phyloP scores from a whole-genome alignment of 2,797 vertebrate species.

The Anguilla obscura region DNA sequence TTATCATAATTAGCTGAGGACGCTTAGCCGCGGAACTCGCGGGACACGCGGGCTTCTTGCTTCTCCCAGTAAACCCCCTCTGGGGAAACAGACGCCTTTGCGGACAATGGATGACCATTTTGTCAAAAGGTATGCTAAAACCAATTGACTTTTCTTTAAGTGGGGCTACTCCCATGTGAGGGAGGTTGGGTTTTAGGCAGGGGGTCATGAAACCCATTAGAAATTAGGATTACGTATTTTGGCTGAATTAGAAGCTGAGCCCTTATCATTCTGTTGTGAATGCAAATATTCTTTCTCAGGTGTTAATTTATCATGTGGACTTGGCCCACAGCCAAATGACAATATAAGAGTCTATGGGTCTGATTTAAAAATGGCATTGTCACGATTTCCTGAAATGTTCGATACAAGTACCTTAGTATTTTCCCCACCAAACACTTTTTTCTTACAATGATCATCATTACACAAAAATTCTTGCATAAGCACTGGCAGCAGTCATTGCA shows the following conservation, averaged over 20 bases:
- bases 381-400: not conserved
- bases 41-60: not conserved
- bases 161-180: conserved; percentile 63
- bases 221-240: not conserved
- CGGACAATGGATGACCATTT: conserved; percentile 66
- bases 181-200: conserved; percentile 40
- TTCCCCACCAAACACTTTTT: not conserved
- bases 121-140: conserved; percentile 78
- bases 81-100: conserved; percentile 53
- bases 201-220: conserved; percentile 6
- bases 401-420: not conserved
- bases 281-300: not conserved
- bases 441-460: not conserved
- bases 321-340: not conserved
- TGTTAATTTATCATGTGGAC: not conserved
- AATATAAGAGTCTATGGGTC: not conserved
- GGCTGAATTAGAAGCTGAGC: not conserved
- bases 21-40: not conserved
- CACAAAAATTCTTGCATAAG: not conserved
- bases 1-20: conserved; percentile 45
- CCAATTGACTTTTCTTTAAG: conserved; percentile 68
- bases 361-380: not conserved
- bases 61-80: conserved; percentile 12
- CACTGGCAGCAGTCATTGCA: not conserved
- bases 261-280: not conserved